These are phyloP conservation scores for Eristalis arbustorum DNA, from an alignment of 2,888 invertebrate genomes.

Conservation along the genomic window DNA sequence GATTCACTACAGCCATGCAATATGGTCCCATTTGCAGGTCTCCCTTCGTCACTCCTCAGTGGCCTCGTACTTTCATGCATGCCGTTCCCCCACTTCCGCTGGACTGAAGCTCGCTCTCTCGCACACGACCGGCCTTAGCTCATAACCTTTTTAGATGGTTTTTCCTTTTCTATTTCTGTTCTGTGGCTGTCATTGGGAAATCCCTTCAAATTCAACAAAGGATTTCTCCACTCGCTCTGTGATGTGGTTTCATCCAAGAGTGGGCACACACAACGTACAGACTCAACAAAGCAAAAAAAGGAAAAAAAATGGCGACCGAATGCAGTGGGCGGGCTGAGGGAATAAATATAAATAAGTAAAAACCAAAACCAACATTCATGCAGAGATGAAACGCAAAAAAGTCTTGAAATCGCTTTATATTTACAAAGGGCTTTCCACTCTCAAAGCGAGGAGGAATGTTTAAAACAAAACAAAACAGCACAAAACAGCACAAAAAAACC, in stretches of 20 bases:
- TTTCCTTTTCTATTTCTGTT: constrained; percentile 22
- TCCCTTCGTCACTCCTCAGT: neutral
- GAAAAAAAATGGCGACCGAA: neutral
- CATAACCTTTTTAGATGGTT: constrained; percentile 25
- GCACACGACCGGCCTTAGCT: constrained; percentile 40
- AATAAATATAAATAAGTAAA: constrained; percentile 13
- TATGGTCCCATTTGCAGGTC: constrained; percentile 20
- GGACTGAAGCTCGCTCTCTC: neutral
- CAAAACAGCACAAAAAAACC: too few species aligned
- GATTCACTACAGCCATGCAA: constrained; percentile 52
- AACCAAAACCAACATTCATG: constrained; percentile 44
- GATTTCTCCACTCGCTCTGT: constrained; percentile 34
- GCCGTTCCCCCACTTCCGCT: neutral
- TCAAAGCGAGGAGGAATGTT: constrained; percentile 6
- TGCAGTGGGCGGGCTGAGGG: neutral
- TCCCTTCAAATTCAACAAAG: constrained; percentile 57
- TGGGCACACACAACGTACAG: neutral
- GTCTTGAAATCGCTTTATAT: constrained; percentile 48
- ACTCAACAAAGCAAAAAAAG: neutral
- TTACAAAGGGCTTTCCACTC: constrained; percentile 34
- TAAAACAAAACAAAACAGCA: neutral
- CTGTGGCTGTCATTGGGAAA: constrained; percentile 61
- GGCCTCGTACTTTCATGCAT: neutral
- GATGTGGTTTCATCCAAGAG: constrained; percentile 32
- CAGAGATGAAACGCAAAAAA: constrained; percentile 30